Conservation (phyloP, 2,113 vertebrate genomes). For the Tretioscincus oriximinensis region DNA sequence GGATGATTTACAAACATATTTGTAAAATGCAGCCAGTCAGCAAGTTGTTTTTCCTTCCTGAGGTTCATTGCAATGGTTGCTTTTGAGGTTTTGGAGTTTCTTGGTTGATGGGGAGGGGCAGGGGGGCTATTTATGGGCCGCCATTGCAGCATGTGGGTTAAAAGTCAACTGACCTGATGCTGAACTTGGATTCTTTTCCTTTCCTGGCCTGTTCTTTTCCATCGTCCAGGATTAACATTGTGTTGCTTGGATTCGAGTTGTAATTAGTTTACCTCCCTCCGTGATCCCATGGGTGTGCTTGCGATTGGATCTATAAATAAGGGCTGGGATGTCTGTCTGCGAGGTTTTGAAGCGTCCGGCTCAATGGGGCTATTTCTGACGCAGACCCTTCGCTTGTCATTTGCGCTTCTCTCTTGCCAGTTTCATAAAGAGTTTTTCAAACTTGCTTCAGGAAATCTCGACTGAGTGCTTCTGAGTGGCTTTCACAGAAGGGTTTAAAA, state of each 20-base stretch:
- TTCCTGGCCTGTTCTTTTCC: constrained; percentile 45
- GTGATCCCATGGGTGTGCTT: background rate
- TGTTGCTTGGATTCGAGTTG: constrained; percentile 23
- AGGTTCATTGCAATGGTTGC: constrained; percentile 42
- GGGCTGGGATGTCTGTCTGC: background rate
- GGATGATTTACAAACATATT: too few relatives aligned
- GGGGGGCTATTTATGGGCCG: background rate
- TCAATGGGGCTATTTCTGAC: background rate
- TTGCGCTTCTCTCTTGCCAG: background rate
- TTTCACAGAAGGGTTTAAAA: too few relatives aligned
- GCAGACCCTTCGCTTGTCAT: background rate
- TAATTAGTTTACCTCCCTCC: constrained; percentile 17
- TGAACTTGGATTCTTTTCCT: constrained; percentile 30
- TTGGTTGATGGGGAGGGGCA: constrained; percentile 33
- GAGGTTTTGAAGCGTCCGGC: background rate
- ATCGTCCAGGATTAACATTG: constrained; percentile 29
- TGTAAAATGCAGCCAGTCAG: constrained; percentile 14
- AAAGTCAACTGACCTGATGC: background rate
- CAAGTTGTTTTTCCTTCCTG: constrained; percentile 54
- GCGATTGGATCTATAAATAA: constrained; percentile 30
- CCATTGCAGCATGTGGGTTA: background rate
- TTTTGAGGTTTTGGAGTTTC: constrained; percentile 51
- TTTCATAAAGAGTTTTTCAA: background rate
- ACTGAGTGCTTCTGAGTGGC: too few relatives aligned
- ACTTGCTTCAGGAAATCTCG: background rate